These are phyloP conservation scores for Rhinoderma darwinii DNA, from an alignment of 2,113 vertebrate species.

Conservation along the genomic window DNA sequence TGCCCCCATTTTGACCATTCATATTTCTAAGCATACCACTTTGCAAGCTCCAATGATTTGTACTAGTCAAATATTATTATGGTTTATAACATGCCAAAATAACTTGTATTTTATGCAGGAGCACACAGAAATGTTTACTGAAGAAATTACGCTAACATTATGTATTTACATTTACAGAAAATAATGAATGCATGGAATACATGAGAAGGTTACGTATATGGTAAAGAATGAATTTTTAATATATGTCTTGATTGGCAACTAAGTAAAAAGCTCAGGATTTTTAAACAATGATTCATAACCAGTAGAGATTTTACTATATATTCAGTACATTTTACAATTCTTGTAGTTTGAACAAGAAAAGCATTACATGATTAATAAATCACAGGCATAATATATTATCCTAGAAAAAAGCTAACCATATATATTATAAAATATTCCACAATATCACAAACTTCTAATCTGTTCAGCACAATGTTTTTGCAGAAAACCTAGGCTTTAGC, in stretches of 20 bases:
- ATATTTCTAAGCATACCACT: not conserved
- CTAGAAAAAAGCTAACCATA: not conserved
- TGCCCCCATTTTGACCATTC: not conserved
- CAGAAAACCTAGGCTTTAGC: not conserved
- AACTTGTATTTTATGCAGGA: not conserved
- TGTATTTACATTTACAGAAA: slow-evolving; percentile 1
- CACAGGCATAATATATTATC: not conserved
- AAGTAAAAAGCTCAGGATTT: not conserved
- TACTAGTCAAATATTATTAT: not conserved
- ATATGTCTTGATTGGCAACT: not conserved
- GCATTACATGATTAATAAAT: not conserved
- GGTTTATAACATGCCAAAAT: not conserved
- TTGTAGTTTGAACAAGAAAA: not conserved
- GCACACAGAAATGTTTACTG: slow-evolving; percentile 3
- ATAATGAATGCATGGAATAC: slow-evolving; percentile 27
- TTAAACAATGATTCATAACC: not conserved
- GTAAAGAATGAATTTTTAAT: not conserved
- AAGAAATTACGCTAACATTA: slow-evolving; percentile 12
- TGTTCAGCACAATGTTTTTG: not conserved
- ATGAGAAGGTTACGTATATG: slow-evolving; percentile 1
- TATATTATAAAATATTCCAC: not conserved
- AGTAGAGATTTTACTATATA: too few relatives aligned
- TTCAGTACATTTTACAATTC: not conserved
- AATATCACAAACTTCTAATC: not conserved
- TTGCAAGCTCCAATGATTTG: not conserved